These are phyloP conservation scores for Babylonia areolata DNA, from an alignment of 1,140 invertebrate species.

Conservation along the genomic window DNA sequence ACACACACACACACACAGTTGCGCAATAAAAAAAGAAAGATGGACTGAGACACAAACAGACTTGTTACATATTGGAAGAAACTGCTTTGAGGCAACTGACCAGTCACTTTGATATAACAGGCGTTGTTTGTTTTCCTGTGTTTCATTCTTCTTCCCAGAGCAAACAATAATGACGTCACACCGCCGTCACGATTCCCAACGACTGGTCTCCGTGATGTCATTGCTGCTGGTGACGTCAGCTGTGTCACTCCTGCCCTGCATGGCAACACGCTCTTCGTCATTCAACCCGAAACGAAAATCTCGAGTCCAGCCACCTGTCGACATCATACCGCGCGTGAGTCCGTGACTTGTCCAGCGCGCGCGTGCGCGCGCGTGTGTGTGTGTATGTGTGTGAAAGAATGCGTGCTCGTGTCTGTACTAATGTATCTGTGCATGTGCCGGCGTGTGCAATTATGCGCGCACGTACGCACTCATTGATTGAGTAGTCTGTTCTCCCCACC, in stretches of 20 bases:
- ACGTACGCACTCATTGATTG: background rate
- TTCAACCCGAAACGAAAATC: background rate
- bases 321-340: background rate
- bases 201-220: background rate
- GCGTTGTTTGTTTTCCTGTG: no score
- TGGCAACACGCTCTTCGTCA: background rate
- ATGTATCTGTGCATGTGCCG: background rate
- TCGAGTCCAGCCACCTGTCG: background rate
- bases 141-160: no score
- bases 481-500: no score
- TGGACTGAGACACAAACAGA: background rate
- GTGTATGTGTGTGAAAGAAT: background rate
- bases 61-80: no score
- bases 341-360: no score
- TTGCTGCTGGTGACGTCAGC: conserved; percentile 15
- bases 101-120: no score
- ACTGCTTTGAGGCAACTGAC: no score
- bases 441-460: background rate
- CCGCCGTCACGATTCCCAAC: background rate
- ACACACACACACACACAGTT: conserved; percentile 37
- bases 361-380: background rate
- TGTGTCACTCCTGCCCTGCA: background rate
- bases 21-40: background rate
- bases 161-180: conserved; percentile 1
- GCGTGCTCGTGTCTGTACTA: background rate